Conservation (phyloP, 2,113 vertebrate genomes). For the Siniperca chuatsi region DNA sequence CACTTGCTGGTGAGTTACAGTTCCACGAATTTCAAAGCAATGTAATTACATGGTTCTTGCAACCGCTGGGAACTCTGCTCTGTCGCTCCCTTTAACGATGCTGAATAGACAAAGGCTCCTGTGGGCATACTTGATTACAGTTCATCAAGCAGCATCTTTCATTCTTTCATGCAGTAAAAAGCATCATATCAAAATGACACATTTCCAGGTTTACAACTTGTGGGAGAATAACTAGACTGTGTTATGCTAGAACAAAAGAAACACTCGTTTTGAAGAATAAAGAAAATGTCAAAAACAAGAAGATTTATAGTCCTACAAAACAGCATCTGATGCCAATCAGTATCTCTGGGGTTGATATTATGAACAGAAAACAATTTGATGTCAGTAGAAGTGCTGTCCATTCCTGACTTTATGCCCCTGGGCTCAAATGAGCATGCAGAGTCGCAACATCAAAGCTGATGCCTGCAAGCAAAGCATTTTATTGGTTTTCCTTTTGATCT, state of each 20-base stretch:
- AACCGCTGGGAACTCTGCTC: slow-evolving; percentile 38
- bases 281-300: background rate
- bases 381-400: slow-evolving; percentile 50
- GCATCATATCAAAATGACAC: background rate
- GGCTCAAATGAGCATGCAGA: slow-evolving; percentile 70
- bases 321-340: slow-evolving; percentile 36
- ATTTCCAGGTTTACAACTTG: background rate
- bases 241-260: background rate
- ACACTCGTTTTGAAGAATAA: background rate
- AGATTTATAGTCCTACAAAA: background rate
- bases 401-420: slow-evolving; percentile 55
- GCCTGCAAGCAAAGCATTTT: slow-evolving; percentile 78
- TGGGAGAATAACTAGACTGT: slow-evolving; percentile 6
- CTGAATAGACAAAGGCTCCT: slow-evolving; percentile 55
- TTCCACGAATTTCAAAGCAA: slow-evolving; percentile 55
- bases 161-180: background rate
- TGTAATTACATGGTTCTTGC: slow-evolving; percentile 71
- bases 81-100: slow-evolving; percentile 21
- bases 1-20: slow-evolving; percentile 51
- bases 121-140: slow-evolving; percentile 63
- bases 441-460: slow-evolving; percentile 83
- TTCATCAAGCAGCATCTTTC: slow-evolving; percentile 39
- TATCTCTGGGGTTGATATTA: slow-evolving; percentile 31
- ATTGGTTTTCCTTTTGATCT: slow-evolving; percentile 86
- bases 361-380: slow-evolving; percentile 55